Percentiles rank a stretch among this genome's conserved stretches.
Evolutionary conservation across 2,888 invertebrate species (phyloP).

Genomic region (Acleris holmiana): DNA sequence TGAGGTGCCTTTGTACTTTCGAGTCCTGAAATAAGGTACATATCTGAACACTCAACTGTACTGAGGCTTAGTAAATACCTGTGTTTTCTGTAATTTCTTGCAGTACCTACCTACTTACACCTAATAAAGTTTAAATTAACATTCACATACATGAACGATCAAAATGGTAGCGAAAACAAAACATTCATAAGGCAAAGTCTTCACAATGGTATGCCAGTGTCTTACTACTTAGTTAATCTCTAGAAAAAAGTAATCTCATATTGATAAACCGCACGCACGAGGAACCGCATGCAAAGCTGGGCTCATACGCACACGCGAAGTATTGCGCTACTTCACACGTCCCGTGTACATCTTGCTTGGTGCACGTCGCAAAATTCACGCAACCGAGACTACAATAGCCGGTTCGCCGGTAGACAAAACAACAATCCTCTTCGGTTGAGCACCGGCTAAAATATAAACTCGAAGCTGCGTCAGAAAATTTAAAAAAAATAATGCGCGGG

Average conservation of each 20-base stretch:
- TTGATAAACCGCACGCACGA: slow-evolving; percentile 28
- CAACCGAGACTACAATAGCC: slow-evolving; percentile 24
- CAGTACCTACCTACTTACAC: too few relatives aligned
- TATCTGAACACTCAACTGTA: too few relatives aligned
- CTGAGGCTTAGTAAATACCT: too few relatives aligned
- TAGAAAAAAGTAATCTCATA: slow-evolving; percentile 6
- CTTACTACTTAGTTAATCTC: not conserved
- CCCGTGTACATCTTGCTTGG: slow-evolving; percentile 44
- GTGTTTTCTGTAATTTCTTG: too few relatives aligned
- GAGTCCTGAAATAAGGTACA: too few relatives aligned
- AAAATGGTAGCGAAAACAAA: too few relatives aligned
- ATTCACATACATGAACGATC: too few relatives aligned
- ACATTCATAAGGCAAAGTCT: too few relatives aligned
- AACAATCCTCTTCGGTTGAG: not conserved
- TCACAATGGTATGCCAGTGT: not conserved
- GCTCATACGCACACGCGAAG: slow-evolving; percentile 33
- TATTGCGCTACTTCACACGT: slow-evolving; percentile 48
- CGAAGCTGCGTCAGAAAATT: not conserved
- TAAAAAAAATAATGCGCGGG: slow-evolving; percentile 15
- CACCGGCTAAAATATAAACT: slow-evolving; percentile 8
- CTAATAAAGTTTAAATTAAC: too few relatives aligned
- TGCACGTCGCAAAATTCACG: slow-evolving; percentile 47
- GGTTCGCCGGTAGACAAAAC: slow-evolving; percentile 25
- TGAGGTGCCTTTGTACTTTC: too few relatives aligned
- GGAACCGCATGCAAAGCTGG: slow-evolving; percentile 15